These are phyloP conservation scores for Pseudorhombus dupliciocellatus DNA, from an alignment of 2,113 vertebrate species.

Conservation along the genomic window DNA sequence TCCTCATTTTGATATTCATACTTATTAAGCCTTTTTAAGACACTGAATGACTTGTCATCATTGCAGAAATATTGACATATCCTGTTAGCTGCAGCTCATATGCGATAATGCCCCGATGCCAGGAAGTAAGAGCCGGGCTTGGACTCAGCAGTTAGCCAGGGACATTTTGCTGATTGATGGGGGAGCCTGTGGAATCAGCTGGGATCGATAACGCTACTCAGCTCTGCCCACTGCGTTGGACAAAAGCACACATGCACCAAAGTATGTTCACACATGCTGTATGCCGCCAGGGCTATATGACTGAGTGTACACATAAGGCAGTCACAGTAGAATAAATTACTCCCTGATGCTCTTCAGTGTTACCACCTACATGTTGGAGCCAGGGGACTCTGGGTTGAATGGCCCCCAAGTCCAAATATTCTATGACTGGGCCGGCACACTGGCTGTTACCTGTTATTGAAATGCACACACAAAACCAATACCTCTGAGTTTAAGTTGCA, in stretches of 20 bases:
- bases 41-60: not conserved
- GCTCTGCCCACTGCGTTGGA: constrained; percentile 22
- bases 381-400: constrained; percentile 24
- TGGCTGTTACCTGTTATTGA: constrained; percentile 9
- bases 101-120: constrained; percentile 33
- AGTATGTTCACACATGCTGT: constrained; percentile 21
- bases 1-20: constrained; percentile 11
- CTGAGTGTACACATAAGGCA: not conserved
- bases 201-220: constrained; percentile 43
- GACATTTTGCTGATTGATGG: constrained; percentile 50
- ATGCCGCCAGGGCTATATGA: not conserved
- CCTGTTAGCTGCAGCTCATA: constrained; percentile 22
- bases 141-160: constrained; percentile 17
- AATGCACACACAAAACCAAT: constrained; percentile 1
- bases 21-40: constrained; percentile 10
- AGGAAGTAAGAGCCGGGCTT: constrained; percentile 29
- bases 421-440: constrained; percentile 28
- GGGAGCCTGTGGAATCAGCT: constrained; percentile 35
- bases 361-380: constrained; percentile 34
- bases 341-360: constrained; percentile 36
- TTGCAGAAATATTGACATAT: constrained; percentile 17
- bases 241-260: constrained; percentile 30
- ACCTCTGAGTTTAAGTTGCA: constrained; percentile 5
- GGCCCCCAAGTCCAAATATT: constrained; percentile 51
- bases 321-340: constrained; percentile 50